Conservation (phyloP, 1,140 invertebrate genomes). For the Dreissena rostriformis region DNA sequence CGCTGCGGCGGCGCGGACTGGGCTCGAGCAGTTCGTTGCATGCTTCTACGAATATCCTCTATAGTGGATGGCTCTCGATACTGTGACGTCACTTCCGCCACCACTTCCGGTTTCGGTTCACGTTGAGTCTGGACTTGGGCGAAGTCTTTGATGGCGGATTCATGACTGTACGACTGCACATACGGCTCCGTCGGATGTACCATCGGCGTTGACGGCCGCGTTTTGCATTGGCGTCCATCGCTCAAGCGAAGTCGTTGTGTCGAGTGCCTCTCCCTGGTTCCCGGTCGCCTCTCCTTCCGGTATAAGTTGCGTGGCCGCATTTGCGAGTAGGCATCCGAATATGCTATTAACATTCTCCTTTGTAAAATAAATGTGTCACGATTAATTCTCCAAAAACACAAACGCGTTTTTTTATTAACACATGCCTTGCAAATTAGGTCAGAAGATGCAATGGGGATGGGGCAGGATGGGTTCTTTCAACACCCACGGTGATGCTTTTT, state of each 20-base stretch:
- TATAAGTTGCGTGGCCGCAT: slow-evolving; percentile 24
- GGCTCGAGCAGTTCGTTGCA: slow-evolving; percentile 3
- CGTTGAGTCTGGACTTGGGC: neutral
- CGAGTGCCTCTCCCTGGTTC: slow-evolving; percentile 41
- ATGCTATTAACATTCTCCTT: neutral
- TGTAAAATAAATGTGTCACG: neutral
- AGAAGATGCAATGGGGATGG: too few species aligned
- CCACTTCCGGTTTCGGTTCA: neutral
- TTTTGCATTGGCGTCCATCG: neutral
- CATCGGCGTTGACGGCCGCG: neutral
- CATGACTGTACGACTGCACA: slow-evolving; percentile 10
- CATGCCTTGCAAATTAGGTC: too few species aligned
- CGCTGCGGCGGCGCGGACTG: neutral
- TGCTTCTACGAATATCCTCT: slow-evolving; percentile 24
- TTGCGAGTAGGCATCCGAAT: slow-evolving; percentile 12
- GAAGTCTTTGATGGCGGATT: slow-evolving; percentile 25
- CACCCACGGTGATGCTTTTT: too few species aligned
- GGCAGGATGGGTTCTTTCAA: too few species aligned
- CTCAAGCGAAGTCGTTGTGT: slow-evolving; percentile 11
- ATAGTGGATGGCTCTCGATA: slow-evolving; percentile 45
- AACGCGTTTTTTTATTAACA: too few species aligned
- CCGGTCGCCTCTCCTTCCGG: slow-evolving; percentile 29
- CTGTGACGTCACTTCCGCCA: neutral
- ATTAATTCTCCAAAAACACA: too few species aligned
- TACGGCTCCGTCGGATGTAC: neutral